These are phyloP conservation scores for Hippocampus comes DNA, from an alignment of 2,113 vertebrate genomes.

Conservation along the genomic window DNA sequence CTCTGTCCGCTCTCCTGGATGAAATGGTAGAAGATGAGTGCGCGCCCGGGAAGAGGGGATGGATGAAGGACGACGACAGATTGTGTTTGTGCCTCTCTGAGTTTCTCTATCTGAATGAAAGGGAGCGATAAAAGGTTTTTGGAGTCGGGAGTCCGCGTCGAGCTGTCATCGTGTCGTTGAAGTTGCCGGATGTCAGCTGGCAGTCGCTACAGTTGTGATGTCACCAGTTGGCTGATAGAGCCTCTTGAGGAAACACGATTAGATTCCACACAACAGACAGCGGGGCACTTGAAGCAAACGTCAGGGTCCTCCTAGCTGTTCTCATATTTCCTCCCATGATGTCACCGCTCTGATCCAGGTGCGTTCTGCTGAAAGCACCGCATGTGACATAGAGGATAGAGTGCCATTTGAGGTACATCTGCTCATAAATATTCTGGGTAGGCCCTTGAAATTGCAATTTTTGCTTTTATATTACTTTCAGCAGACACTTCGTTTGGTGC, in stretches of 20 bases:
- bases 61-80: slow-evolving; percentile 17
- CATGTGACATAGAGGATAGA: background rate
- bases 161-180: slow-evolving; percentile 46
- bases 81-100: slow-evolving; percentile 42
- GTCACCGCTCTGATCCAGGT: slow-evolving; percentile 39
- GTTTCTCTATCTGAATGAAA: slow-evolving; percentile 57
- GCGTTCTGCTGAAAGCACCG: slow-evolving; percentile 13
- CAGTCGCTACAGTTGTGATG: slow-evolving; percentile 47
- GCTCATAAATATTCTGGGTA: background rate
- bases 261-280: slow-evolving; percentile 24
- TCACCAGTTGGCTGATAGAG: slow-evolving; percentile 54
- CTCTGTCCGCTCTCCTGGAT: slow-evolving; percentile 64
- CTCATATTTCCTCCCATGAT: slow-evolving; percentile 45
- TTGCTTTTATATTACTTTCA: background rate
- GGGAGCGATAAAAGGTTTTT: slow-evolving; percentile 49
- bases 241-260: slow-evolving; percentile 40
- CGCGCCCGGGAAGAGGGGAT: slow-evolving; percentile 22
- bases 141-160: slow-evolving; percentile 38
- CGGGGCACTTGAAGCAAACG: slow-evolving; percentile 30
- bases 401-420: background rate
- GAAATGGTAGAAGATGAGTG: slow-evolving; percentile 63
- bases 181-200: slow-evolving; percentile 44
- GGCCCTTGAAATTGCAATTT: background rate
- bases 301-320: slow-evolving; percentile 17
- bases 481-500: background rate